Base-by-base conservation (phyloP, 37 sponge, comb jelly and placozoan species). In the Ianthella basta region DNA sequence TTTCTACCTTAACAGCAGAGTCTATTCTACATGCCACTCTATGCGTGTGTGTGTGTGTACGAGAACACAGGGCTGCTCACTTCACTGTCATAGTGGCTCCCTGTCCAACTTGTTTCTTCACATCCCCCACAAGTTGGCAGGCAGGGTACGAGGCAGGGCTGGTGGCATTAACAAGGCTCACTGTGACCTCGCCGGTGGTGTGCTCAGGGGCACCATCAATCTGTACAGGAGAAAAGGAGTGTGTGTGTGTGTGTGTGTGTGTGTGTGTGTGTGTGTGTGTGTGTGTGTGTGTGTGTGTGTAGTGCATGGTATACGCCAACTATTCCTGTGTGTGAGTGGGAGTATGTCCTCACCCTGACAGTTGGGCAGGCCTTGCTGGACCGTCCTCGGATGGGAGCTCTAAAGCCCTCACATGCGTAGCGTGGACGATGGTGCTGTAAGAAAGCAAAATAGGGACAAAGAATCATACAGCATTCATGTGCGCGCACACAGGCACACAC, bases 381-480 rank as follows among this genome's bases (percentile, higher is more conserved):
- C 41, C 84, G 56, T 53, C 93, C 91, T 35, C 90, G 89, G 82
- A 95, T 54, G 25, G 96, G 96, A 30, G 90, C 96, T 74, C 96
- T 69, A 29, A 78, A 66, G 10, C 96, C 96, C 67, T 95, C 96
- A 44, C 74, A 85, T 16, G 82, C 88, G 81, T 95, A 95, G 21
- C 96, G 70, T 18, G 96, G 93, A 23, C 96, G 82, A 68, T 92
- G 92, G 65, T 90, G 75, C 96, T 94, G 72, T 57, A 54, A 73
- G 14, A n/a, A n/a, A n/a, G n/a, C n/a, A n/a, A n/a, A n/a, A n/a
- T n/a, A n/a, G n/a, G n/a, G n/a, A n/a, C n/a, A n/a, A n/a, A n/a
- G n/a, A n/a, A n/a, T n/a, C n/a, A n/a, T n/a, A n/a, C n/a, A n/a
- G n/a, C n/a, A n/a, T n/a, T n/a, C n/a, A n/a, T n/a, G n/a, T n/a